Evolutionary conservation across 2,113 vertebrate genomes (phyloP).

Genomic region (Phylloscopus trochilus): DNA sequence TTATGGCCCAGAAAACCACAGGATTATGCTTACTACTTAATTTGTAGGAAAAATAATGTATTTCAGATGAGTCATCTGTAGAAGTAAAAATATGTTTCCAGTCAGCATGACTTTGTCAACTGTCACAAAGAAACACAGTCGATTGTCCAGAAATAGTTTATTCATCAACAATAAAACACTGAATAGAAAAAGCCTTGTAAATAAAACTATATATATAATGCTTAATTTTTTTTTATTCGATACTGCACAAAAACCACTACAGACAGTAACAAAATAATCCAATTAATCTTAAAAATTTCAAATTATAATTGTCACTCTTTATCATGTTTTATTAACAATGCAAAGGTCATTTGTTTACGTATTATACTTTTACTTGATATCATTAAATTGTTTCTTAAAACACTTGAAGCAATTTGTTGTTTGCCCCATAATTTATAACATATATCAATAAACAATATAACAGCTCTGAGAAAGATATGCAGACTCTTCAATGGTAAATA

Average conservation of each 20-base stretch:
- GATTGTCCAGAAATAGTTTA: slow-evolving; percentile 80
- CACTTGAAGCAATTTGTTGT: slow-evolving; percentile 65
- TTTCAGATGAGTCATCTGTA: neutral
- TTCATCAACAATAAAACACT: slow-evolving; percentile 76
- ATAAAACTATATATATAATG: slow-evolving; percentile 83
- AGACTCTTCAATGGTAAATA: slow-evolving; percentile 58
- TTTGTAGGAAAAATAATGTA: neutral
- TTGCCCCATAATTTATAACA: slow-evolving; percentile 71
- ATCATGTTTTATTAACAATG: slow-evolving; percentile 61
- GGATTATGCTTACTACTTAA: neutral
- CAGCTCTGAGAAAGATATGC: slow-evolving; percentile 68
- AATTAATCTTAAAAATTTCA: slow-evolving; percentile 77
- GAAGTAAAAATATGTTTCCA: neutral
- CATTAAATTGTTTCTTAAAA: slow-evolving; percentile 70
- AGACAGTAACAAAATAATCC: slow-evolving; percentile 86
- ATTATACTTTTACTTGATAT: slow-evolving; percentile 57
- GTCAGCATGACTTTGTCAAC: slow-evolving; percentile 1
- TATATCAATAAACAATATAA: slow-evolving; percentile 75
- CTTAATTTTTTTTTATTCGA: slow-evolving; percentile 74
- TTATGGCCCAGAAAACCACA: neutral
- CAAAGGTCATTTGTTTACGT: slow-evolving; percentile 54
- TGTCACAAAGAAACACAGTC: slow-evolving; percentile 67
- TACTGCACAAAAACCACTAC: slow-evolving; percentile 81
- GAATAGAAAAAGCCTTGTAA: slow-evolving; percentile 81
- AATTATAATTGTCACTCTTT: slow-evolving; percentile 66